phyloP scores from a whole-genome alignment of 2,797 vertebrate genomes.

The Gastrophryne carolinensis region DNA sequence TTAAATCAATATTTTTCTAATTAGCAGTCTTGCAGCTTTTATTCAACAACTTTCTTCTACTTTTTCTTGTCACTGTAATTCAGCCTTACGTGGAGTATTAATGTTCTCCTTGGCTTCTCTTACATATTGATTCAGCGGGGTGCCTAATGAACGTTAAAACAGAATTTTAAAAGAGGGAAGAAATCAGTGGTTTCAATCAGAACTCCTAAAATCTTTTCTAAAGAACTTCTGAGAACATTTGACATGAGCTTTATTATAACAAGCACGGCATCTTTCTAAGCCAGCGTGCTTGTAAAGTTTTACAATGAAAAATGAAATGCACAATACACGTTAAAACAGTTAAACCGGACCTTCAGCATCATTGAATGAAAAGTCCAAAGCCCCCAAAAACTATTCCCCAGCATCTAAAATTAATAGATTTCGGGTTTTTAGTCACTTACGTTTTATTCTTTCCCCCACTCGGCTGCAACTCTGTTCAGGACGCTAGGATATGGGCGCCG shows the following conservation, averaged over 20 bases:
- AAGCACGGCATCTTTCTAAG: not conserved
- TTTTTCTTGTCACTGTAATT: not conserved
- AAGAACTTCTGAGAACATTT: not conserved
- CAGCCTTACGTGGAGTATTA: not conserved
- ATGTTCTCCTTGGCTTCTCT: conserved; percentile 8
- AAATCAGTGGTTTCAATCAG: conserved; percentile 34
- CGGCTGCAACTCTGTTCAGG: no score
- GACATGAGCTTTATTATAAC: conserved; percentile 8
- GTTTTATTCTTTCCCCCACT: no score
- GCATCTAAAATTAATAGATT: no score
- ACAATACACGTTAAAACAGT: no score
- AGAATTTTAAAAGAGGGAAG: conserved; percentile 9
- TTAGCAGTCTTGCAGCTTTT: conserved; percentile 15
- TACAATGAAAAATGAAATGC: conserved; percentile 2
- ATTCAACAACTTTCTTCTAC: conserved; percentile 18
- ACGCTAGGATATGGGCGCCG: no score
- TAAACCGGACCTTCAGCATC: no score
- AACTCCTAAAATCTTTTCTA: conserved; percentile 16
- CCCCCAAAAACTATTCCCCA: no score
- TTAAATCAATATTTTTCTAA: conserved; percentile 41
- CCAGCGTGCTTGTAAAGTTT: not conserved
- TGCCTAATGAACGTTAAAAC: conserved; percentile 38
- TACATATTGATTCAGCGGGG: conserved; percentile 27
- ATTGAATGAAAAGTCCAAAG: no score
- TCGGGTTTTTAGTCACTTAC: no score